Percentiles rank a stretch among this genome's conserved stretches.
Evolutionary conservation across 2,888 invertebrate species (phyloP).

Genomic region (Lasioglossum marginatum): DNA sequence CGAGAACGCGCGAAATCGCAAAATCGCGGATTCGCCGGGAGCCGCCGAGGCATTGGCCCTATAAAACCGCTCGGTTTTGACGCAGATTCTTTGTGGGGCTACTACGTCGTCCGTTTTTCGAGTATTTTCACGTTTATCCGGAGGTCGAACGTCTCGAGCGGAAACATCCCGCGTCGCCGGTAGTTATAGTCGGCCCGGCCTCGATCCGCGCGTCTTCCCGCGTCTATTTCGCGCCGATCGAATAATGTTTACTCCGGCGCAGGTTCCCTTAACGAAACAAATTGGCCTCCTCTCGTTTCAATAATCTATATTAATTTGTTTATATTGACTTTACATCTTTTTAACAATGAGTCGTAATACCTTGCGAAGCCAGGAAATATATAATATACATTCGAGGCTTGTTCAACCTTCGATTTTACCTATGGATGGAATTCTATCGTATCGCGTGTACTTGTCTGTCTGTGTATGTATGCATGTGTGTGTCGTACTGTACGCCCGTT

Average conservation of each 20-base stretch:
- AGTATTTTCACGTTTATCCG: constrained; percentile 70
- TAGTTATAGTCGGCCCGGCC: constrained; percentile 31
- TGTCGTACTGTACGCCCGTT: background rate
- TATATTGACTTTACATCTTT: constrained; percentile 56
- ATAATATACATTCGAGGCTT: constrained; percentile 39
- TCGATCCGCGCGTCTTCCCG: constrained; percentile 42
- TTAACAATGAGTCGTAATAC: constrained; percentile 65
- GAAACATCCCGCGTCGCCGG: constrained; percentile 45
- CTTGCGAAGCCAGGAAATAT: constrained; percentile 50
- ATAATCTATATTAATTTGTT: constrained; percentile 62
- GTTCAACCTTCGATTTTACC: constrained; percentile 28
- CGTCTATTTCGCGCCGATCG: constrained; percentile 37
- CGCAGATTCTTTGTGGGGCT: constrained; percentile 69
- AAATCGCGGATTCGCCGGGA: constrained; percentile 8
- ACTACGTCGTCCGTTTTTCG: constrained; percentile 67
- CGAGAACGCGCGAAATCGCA: constrained; percentile 11
- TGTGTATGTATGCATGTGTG: background rate
- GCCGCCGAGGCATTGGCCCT: constrained; percentile 56
- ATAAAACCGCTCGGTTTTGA: constrained; percentile 53
- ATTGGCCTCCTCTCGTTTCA: constrained; percentile 28
- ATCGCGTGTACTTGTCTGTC: background rate
- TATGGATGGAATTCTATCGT: constrained; percentile 69
- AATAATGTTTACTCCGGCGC: constrained; percentile 30
- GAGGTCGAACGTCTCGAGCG: constrained; percentile 49
- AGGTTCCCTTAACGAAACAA: background rate